These are phyloP conservation scores for Arctopsyche grandis DNA, from an alignment of 1,140 invertebrate genomes.

Conservation along the genomic window DNA sequence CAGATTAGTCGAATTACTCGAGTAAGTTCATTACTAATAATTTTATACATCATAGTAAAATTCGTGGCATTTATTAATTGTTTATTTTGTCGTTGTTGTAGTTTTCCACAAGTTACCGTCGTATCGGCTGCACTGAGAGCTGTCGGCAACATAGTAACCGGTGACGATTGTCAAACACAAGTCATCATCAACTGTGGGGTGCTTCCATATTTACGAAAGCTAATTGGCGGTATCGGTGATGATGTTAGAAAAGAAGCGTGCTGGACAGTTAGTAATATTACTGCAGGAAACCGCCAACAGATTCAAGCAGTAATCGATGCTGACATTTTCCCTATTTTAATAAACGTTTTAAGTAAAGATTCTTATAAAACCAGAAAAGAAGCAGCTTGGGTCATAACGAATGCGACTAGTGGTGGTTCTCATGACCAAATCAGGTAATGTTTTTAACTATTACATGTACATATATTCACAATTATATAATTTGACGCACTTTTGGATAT, in stretches of 20 bases:
- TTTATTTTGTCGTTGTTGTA: constrained; percentile 62
- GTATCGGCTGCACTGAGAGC: constrained; percentile 95
- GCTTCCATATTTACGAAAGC: constrained; percentile 83
- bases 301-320: constrained; percentile 97
- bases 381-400: constrained; percentile 98
- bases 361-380: constrained; percentile 98
- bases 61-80: not conserved
- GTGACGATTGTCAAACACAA: constrained; percentile 97
- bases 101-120: constrained; percentile 89
- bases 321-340: constrained; percentile 92
- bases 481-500: too few species aligned
- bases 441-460: too few species aligned
- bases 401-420: constrained; percentile 95
- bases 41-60: constrained; percentile 57
- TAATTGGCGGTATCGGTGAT: constrained; percentile 85
- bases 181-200: constrained; percentile 92
- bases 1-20: constrained; percentile 91
- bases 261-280: constrained; percentile 99
- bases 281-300: constrained; percentile 94
- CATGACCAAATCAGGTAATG: constrained; percentile 90
- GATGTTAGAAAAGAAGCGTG: constrained; percentile 95
- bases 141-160: constrained; percentile 98
- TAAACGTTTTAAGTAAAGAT: constrained; percentile 89
- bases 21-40: too few species aligned
- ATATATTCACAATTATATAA: too few species aligned